A percentile compares a stretch with the other conserved stretches of the same genome.
Evolutionary conservation across 2,113 vertebrate genomes (phyloP).

Genomic region (Antechinus stuartii): DNA sequence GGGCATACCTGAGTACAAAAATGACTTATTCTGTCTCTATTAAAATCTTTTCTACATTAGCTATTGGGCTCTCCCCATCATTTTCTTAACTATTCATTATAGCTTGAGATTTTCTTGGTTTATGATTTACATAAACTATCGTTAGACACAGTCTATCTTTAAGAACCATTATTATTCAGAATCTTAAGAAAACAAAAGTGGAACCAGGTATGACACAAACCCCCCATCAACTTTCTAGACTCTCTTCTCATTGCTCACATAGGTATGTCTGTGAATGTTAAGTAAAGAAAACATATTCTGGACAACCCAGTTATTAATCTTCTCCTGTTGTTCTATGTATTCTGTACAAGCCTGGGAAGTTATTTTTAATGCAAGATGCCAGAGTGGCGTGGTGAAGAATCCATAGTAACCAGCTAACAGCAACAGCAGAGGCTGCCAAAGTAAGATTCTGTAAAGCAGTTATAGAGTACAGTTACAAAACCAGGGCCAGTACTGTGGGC

Average conservation of each 20-base stretch:
- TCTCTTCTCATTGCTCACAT: neutral
- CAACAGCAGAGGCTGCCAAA: slow-evolving; percentile 77
- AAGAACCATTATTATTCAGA: slow-evolving; percentile 34
- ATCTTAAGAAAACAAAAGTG: slow-evolving; percentile 10
- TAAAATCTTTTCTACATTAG: neutral
- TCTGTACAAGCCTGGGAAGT: slow-evolving; percentile 76
- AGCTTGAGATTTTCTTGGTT: slow-evolving; percentile 29
- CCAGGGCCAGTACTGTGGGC: slow-evolving; percentile 60
- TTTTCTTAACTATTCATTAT: neutral
- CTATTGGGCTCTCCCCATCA: neutral
- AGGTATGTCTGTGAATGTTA: neutral
- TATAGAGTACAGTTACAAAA: slow-evolving; percentile 76
- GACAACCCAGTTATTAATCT: slow-evolving; percentile 53
- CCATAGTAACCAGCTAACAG: slow-evolving; percentile 82
- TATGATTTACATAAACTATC: neutral
- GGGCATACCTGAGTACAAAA: neutral
- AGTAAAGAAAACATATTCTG: slow-evolving; percentile 22
- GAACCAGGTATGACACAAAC: slow-evolving; percentile 19
- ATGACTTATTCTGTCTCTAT: neutral
- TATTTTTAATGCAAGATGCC: slow-evolving; percentile 80
- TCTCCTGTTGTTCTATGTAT: slow-evolving; percentile 67
- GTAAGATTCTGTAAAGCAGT: slow-evolving; percentile 79
- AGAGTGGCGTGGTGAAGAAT: slow-evolving; percentile 79
- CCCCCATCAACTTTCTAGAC: neutral
- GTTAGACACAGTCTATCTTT: slow-evolving; percentile 27